Evolutionary conservation across 2,888 invertebrate species (phyloP).

Genomic region (Malthinus flaveolus): DNA sequence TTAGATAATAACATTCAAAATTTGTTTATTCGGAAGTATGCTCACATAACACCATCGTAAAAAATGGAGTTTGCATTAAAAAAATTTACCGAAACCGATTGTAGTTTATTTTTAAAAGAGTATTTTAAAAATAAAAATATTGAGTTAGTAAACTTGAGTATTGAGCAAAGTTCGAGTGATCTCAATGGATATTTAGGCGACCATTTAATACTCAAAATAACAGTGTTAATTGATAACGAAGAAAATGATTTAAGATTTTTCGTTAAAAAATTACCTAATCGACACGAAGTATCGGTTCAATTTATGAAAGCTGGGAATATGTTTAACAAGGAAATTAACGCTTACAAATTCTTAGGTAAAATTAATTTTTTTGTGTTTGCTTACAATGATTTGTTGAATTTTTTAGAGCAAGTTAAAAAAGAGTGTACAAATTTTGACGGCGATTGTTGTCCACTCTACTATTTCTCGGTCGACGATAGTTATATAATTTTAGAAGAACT

Average conservation of each 20-base stretch:
- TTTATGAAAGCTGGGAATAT: conserved; percentile 46
- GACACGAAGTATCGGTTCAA: neutral
- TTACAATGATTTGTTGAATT: neutral
- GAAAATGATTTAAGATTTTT: too few relatives aligned
- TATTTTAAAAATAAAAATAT: too few relatives aligned
- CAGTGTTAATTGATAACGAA: too few relatives aligned
- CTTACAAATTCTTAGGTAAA: conserved; percentile 51
- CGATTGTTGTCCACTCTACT: conserved; percentile 44
- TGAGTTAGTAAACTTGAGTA: too few relatives aligned
- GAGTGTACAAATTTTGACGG: conserved; percentile 10
- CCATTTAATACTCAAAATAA: conserved; percentile 31
- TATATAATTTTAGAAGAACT: conserved; percentile 52
- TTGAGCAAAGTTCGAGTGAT: conserved; percentile 25
- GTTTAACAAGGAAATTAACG: conserved; percentile 37
- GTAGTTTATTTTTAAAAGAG: conserved; percentile 2
- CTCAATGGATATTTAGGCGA: conserved; percentile 38
- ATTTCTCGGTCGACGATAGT: conserved; percentile 42
- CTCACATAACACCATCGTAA: too few relatives aligned
- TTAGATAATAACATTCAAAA: too few relatives aligned
- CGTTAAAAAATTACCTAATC: too few relatives aligned
- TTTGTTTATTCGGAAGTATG: too few relatives aligned
- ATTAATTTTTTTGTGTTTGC: conserved; percentile 38
- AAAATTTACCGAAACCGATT: too few relatives aligned
- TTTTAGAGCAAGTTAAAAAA: conserved; percentile 7
- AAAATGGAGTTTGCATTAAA: too few relatives aligned